phyloP scores from a whole-genome alignment of 2,113 vertebrate species.

The Psettodes erumei region DNA sequence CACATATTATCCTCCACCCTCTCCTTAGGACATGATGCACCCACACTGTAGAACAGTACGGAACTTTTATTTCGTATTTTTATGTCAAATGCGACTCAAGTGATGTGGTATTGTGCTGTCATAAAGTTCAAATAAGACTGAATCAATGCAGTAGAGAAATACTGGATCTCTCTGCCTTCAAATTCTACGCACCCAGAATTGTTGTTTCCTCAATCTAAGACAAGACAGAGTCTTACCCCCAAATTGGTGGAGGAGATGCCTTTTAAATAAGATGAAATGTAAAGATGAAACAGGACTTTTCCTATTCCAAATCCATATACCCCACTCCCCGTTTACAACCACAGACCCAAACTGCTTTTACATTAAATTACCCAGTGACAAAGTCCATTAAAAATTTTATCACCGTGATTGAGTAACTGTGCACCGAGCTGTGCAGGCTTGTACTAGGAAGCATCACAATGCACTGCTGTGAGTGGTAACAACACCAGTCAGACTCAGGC shows the following conservation, averaged over 20 bases:
- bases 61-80: too few relatives aligned
- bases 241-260: background rate
- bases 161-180: too few relatives aligned
- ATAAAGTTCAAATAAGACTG: too few relatives aligned
- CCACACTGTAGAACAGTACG: background rate
- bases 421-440: conserved; percentile 44
- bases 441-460: too few relatives aligned
- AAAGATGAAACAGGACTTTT: conserved; percentile 6
- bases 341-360: background rate
- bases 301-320: background rate
- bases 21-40: background rate
- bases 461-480: background rate
- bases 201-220: too few relatives aligned
- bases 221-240: too few relatives aligned
- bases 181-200: too few relatives aligned
- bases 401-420: conserved; percentile 47
- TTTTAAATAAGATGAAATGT: background rate
- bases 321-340: background rate
- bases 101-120: background rate
- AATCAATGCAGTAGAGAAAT: background rate
- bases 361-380: conserved; percentile 31
- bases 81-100: too few relatives aligned
- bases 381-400: conserved; percentile 35
- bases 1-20: background rate
- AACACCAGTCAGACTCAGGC: background rate